phyloP scores from a whole-genome alignment of 1,140 invertebrate species.

The Physella acuta region DNA sequence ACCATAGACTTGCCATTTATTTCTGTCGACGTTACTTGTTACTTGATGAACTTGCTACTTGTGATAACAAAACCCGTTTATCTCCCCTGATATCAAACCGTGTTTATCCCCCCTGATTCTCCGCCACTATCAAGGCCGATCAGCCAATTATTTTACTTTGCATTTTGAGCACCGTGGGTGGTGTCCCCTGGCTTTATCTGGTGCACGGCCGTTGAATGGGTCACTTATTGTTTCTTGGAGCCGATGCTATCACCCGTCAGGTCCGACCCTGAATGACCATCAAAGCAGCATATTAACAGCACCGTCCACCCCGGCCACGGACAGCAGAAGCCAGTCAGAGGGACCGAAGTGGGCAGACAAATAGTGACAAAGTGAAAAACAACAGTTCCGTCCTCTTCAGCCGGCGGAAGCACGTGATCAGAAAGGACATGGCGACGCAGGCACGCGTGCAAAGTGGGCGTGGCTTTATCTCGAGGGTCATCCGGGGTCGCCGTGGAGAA shows the following conservation, averaged over 20 bases:
- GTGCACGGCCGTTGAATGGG: neutral
- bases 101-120: no score
- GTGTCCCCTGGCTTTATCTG: neutral
- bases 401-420: conserved; percentile 8
- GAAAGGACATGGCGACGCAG: conserved; percentile 16
- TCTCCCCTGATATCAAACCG: no score
- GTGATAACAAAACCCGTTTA: no score
- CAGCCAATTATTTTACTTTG: no score
- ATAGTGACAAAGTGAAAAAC: conserved; percentile 21
- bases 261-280: neutral
- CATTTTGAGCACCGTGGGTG: neutral
- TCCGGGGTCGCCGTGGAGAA: conserved; percentile 1
- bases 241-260: conserved; percentile 2
- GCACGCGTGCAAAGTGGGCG: conserved; percentile 14
- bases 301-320: neutral
- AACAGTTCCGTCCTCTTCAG: neutral
- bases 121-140: no score
- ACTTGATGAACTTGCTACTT: no score
- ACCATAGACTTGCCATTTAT: no score
- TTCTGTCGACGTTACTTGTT: no score
- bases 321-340: neutral
- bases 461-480: conserved; percentile 1
- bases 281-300: conserved; percentile 15
- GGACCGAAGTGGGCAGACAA: conserved; percentile 12
- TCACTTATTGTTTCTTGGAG: conserved; percentile 2